phyloP scores from a whole-genome alignment of 2,888 invertebrate species.

The Megastigmus dorsalis region DNA sequence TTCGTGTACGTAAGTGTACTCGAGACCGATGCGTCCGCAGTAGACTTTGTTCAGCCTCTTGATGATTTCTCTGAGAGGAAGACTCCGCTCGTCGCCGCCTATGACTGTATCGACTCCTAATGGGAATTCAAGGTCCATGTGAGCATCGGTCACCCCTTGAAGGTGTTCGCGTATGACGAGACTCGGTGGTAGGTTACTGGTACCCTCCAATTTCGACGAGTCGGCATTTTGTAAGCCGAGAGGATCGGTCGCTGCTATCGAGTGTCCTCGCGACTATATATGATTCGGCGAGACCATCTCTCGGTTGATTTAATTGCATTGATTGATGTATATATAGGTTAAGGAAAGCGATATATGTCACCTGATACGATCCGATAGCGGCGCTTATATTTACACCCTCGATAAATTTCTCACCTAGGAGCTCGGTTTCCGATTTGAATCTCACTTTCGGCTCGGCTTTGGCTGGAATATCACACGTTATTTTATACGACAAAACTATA shows the following conservation, averaged over 20 bases:
- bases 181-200: conserved; percentile 62
- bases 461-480: too few species aligned
- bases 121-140: conserved; percentile 64
- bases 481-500: too few species aligned
- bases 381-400: conserved; percentile 61
- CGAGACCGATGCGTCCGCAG: conserved; percentile 67
- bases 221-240: conserved; percentile 78
- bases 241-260: conserved; percentile 89
- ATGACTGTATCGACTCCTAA: conserved; percentile 63
- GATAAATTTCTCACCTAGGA: conserved; percentile 52
- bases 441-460: conserved; percentile 45
- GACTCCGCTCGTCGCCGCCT: conserved; percentile 61
- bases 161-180: conserved; percentile 65
- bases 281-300: too few species aligned
- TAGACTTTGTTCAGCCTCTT: conserved; percentile 67
- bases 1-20: conserved; percentile 67
- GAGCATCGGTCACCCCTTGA: conserved; percentile 63
- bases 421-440: conserved; percentile 52
- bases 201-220: conserved; percentile 61
- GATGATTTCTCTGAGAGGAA: conserved; percentile 65
- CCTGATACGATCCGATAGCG: conserved; percentile 68
- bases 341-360: conserved; percentile 45
- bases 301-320: background rate
- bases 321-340: too few species aligned
- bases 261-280: conserved; percentile 85